phyloP scores from a whole-genome alignment of 2,888 invertebrate genomes.

The Branchinecta sandiegonensis region DNA sequence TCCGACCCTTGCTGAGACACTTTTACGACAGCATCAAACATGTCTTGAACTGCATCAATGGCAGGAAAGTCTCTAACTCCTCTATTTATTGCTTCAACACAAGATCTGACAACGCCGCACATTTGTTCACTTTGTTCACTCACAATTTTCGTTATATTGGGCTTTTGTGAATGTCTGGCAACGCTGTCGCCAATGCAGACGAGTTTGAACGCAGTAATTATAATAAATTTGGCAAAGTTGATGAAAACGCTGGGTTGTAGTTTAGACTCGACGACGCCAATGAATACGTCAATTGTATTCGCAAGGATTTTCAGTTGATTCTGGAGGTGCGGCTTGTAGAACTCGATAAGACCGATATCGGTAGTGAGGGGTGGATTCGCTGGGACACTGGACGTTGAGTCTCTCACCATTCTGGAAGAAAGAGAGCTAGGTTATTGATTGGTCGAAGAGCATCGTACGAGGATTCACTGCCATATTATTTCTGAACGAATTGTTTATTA shows the following conservation, averaged over 20 bases:
- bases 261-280: conserved; percentile 77
- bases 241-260: conserved; percentile 84
- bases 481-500: no score
- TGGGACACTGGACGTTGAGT: background rate
- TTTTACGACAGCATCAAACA: conserved; percentile 78
- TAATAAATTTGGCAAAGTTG: conserved; percentile 85
- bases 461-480: no score
- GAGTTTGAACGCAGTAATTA: conserved; percentile 80
- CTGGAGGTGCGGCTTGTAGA: conserved; percentile 73
- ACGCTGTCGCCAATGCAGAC: conserved; percentile 90
- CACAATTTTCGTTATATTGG: conserved; percentile 55
- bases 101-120: conserved; percentile 62
- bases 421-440: no score
- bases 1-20: conserved; percentile 47
- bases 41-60: conserved; percentile 74
- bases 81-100: conserved; percentile 73
- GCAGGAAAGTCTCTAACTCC: conserved; percentile 85
- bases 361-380: background rate
- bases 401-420: background rate
- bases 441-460: no score
- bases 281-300: conserved; percentile 79
- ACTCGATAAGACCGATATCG: conserved; percentile 41
- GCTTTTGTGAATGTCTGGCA: conserved; percentile 62
- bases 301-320: conserved; percentile 70
- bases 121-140: conserved; percentile 61